phyloP scores from a whole-genome alignment of 2,888 invertebrate species.

The Sussaba pulchella region DNA sequence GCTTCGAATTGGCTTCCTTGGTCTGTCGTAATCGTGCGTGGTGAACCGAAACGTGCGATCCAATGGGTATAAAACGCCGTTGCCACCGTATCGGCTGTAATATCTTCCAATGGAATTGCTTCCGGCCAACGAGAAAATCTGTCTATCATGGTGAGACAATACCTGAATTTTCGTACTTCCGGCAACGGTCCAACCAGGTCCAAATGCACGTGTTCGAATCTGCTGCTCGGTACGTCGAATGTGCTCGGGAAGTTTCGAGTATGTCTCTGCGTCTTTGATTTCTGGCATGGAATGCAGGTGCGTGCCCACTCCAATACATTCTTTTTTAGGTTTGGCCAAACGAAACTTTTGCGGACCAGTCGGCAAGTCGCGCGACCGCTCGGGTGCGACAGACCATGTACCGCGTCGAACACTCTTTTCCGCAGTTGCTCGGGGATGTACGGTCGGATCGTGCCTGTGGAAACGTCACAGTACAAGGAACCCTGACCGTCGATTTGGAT shows the following conservation, averaged over 20 bases:
- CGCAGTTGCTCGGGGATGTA: conserved; percentile 66
- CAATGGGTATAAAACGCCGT: conserved; percentile 30
- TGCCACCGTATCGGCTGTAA: conserved; percentile 58
- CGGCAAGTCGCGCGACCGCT: conserved; percentile 61
- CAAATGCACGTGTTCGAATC: too few species aligned
- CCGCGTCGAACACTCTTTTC: conserved; percentile 52
- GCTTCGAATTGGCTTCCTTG: conserved; percentile 46
- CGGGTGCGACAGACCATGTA: conserved; percentile 66
- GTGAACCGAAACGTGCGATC: conserved; percentile 38
- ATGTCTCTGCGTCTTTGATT: conserved; percentile 74
- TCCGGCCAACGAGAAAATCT: too few species aligned
- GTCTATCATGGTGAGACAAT: too few species aligned
- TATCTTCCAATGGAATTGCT: conserved; percentile 57
- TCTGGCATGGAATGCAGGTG: conserved; percentile 75
- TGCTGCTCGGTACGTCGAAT: neutral
- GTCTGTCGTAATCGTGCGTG: conserved; percentile 31
- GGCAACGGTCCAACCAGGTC: too few species aligned
- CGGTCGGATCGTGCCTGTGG: conserved; percentile 54
- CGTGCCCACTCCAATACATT: conserved; percentile 73
- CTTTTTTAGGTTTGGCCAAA: conserved; percentile 73
- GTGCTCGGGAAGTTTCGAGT: conserved; percentile 40
- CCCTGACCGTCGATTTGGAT: neutral
- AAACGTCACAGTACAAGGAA: conserved; percentile 57
- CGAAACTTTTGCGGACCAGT: conserved; percentile 68
- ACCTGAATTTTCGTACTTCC: too few species aligned